Conservation (phyloP, 2,797 vertebrate genomes). For the Pteronotus mesoamericanus region DNA sequence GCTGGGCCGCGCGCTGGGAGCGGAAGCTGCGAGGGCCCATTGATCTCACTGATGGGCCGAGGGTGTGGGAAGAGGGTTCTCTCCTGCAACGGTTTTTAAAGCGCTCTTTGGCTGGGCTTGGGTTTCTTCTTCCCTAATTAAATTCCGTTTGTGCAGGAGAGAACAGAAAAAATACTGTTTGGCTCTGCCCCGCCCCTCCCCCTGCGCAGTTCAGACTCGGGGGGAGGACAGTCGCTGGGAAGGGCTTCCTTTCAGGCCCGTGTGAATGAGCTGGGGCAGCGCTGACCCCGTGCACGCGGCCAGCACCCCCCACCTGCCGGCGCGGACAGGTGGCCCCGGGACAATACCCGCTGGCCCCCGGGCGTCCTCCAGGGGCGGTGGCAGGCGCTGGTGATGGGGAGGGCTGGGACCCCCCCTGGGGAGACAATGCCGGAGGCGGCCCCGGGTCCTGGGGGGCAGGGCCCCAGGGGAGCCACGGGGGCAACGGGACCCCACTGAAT, state of each 20-base stretch:
- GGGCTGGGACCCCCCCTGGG: background rate
- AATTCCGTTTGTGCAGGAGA: constrained; percentile 44
- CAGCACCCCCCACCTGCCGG: background rate
- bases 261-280: background rate
- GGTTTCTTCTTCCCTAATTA: constrained; percentile 54
- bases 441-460: background rate
- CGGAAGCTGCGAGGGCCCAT: background rate
- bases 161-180: constrained; percentile 69
- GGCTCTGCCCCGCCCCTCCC: background rate
- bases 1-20: rapidly evolving
- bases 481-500: background rate
- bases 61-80: background rate
- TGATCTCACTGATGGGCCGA: rapidly evolving
- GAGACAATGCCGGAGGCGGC: background rate
- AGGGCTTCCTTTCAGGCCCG: constrained; percentile 13
- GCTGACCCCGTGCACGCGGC: background rate
- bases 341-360: background rate
- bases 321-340: background rate
- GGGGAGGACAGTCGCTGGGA: background rate
- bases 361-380: background rate
- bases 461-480: background rate
- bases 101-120: constrained; percentile 2
- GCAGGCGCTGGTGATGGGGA: background rate
- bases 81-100: background rate
- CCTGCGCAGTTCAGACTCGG: background rate